Base-by-base conservation (phyloP, 2,888 invertebrate genomes). In the Uropetala carovei region DNA sequence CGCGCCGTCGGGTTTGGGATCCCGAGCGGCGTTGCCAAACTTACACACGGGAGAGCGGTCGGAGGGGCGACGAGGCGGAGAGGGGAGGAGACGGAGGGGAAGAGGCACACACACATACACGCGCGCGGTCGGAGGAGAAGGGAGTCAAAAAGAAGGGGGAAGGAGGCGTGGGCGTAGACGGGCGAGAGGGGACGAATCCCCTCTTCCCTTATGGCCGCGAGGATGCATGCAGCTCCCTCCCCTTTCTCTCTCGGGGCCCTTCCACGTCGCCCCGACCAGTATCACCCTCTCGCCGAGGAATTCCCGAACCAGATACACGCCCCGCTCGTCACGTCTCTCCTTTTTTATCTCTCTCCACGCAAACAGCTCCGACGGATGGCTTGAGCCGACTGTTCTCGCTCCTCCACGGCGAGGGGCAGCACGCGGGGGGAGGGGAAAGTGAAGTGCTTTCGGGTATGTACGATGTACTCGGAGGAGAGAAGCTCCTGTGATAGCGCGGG, bases 201-300 rank as follows among this genome's bases (percentile, higher is more conserved):
- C 89, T 43, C 60, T 86, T 30, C 86, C 86, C 86, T 43, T 43
- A 30, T 16, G 43, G 16, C 27, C 11, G 59, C n/a, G 58, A 58
- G 56, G 60, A 30, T 60, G 27, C 59, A 59, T 27, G 43, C 18
- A 14, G 30, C 18, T 64, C 89, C 16, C n/a, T 92, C 91, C 16
- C 81, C 85, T n/a, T n/a, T n/a, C n/a, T 8, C 92, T 9, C 30
- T 92, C 5, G 86, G 59, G 92, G 85, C 75, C 93, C 86, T 14
- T 86, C 92, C n/a, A n/a, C n/a, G n/a, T n/a, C n/a, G n/a, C 57
- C 92, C 14, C 82, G 86, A 27, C n/a, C 13, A 11, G 16, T 27
- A 22, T 86, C 93, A 83, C 75, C 92, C 68, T 92, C 92, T 75
- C 92, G 92, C 84, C 92, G 92, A 91, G 43, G 84, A 85, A 30